Base-by-base conservation (phyloP, 1,140 invertebrate genomes). In the Drosophila takahashii region DNA sequence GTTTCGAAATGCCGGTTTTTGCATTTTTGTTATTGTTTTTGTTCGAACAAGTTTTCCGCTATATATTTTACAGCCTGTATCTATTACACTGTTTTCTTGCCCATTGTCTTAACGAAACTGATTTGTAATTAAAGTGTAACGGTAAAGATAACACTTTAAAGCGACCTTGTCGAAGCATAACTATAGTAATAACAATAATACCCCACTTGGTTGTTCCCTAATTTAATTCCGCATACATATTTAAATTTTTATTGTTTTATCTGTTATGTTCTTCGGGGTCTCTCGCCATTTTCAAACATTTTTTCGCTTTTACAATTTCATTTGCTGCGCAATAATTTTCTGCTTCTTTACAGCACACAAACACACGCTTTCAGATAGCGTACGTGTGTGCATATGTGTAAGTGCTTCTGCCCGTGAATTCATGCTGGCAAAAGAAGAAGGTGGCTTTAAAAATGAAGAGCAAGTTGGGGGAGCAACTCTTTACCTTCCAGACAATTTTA, bases 251-350 rank as follows among this genome's bases (percentile, higher is more conserved):
- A 62, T 54, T 56, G 54, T 37, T 26, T 61, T 81, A 45, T 51
- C 45, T 51, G 42, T 61, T 73, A 41, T 60, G 27, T 29, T n/a
- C 48, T 39, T 8, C 2, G 7, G 26, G 29, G 15, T 80, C 15
- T 77, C 41, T 89, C 79, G 79, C 79, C 77, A 84, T 83, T 89
- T 86, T 89, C 67, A 79, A 77, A 79, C 26, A 64, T 60, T 77
- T 83, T 66, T 66, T 87, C 80, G 78, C 83, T 79, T 87, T 87
- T 83, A 83, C 84, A 89, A 79, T 84, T 87, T 89, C 64, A 71
- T 87, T 87, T 74, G 84, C 85, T 83, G 85, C 85, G 85, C 85
- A 89, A 90, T 90, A 89, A 79, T 83, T 86, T 86, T 86, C 83
- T 86, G 73, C 83, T 87, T 86, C 83, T 86, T 81, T 81, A 77